Base-by-base conservation (phyloP, 2,797 vertebrate genomes). In the Schizopygopsis malacanthus region DNA sequence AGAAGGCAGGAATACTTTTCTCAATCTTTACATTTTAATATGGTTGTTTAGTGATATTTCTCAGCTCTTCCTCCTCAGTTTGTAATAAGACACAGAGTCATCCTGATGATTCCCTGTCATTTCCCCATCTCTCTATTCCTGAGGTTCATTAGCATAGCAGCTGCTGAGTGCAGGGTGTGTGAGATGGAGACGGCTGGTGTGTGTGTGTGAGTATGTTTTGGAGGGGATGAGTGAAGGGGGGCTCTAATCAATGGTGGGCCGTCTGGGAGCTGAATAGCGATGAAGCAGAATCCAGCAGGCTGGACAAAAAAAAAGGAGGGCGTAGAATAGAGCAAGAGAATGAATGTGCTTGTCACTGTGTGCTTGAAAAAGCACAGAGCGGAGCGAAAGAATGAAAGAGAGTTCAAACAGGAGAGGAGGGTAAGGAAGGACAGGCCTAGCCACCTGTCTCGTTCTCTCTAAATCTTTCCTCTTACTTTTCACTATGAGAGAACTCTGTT, bases 121-220 rank as follows among this genome's bases (percentile, higher is more conserved):
- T 90, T 91, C 88, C 90, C 90, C 93, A 92, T 95, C 93, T 93
- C 93, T 94, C 93, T 92, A 84, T 88, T 93, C 87, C 88, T 63
- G 56, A 69, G 82, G 85, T 91, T 96, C 94, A 99, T 98, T 98
- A 98, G 96, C 98, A 98, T 98, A 97, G 96, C 97, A 99, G 98
- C 97, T 98, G 97, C 97, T 95, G 90, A 91, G 92, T 93, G 95
- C 93, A 95, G 94, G 41, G 83, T 86, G 81, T 87, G 84, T 85
- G 79, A 75, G 92, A 92, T 94, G 92, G 92, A 92, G 93, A 94
- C 89, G 91, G 90, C 93, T 93, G 94, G 47, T 72, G 75, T 71
- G 69, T 88, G 77, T 86, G 83, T 85, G 78, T 59, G 92, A 20
- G 73, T 81, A 25, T 86, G 78, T 84, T 69, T 69, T 71, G 76